Conservation (phyloP, 2,797 vertebrate species). For the Danio jaintianensis region DNA sequence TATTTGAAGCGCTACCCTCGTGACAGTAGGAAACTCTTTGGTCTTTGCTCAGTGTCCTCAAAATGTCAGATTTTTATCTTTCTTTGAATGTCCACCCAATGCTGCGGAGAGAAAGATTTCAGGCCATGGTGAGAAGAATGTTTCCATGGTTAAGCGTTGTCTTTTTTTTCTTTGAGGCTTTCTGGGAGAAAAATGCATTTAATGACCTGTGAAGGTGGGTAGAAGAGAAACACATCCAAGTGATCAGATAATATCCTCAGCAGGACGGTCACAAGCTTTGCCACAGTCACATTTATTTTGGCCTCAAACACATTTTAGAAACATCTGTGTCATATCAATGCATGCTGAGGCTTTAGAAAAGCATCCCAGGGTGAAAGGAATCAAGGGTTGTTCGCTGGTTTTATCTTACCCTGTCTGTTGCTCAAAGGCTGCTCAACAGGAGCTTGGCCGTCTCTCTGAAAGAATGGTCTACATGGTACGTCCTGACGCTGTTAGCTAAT, state of each 20-base stretch:
- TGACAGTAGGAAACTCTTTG: neutral
- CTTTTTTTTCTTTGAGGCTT: constrained; percentile 35
- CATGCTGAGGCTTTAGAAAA: constrained; percentile 44
- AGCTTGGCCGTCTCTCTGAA: neutral
- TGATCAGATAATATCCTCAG: constrained; percentile 42
- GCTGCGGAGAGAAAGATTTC: constrained; percentile 37
- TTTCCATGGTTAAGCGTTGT: constrained; percentile 26
- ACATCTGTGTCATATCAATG: constrained; percentile 25
- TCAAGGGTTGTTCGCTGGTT: constrained; percentile 39
- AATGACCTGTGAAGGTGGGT: constrained; percentile 37
- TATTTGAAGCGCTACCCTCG: constrained; percentile 31
- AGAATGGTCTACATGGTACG: constrained; percentile 29
- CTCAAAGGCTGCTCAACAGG: constrained; percentile 28
- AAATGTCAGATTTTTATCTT: constrained; percentile 53
- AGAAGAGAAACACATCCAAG: constrained; percentile 38
- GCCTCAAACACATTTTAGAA: constrained; percentile 38
- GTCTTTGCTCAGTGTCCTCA: constrained; percentile 44
- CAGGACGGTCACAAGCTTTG: constrained; percentile 27
- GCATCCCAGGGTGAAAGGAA: constrained; percentile 18
- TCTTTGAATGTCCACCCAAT: constrained; percentile 34
- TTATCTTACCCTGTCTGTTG: constrained; percentile 32
- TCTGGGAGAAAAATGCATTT: constrained; percentile 21
- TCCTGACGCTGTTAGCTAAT: constrained; percentile 41
- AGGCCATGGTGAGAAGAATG: constrained; percentile 32
- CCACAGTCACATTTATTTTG: constrained; percentile 38